Conservation (phyloP, 2,113 vertebrate species). For the Taxidea taxus region DNA sequence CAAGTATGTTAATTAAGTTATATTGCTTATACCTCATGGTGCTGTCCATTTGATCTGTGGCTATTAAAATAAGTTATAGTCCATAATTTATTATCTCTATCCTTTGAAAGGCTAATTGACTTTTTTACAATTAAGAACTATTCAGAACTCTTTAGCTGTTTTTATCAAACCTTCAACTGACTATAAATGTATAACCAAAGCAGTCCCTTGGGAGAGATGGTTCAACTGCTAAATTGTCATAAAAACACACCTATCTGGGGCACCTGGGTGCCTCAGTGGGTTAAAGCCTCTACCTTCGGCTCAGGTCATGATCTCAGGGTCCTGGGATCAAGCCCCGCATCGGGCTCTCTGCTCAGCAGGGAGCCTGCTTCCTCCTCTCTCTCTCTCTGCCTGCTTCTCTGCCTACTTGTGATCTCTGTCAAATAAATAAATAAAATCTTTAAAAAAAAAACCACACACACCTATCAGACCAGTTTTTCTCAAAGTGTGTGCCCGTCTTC, state of each 20-base stretch:
- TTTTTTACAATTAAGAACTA: slow-evolving; percentile 39
- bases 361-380: too few relatives aligned
- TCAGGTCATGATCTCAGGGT: too few relatives aligned
- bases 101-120: slow-evolving; percentile 53
- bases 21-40: neutral
- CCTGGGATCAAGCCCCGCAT: too few relatives aligned
- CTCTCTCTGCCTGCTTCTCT: too few relatives aligned
- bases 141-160: neutral
- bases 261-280: too few relatives aligned
- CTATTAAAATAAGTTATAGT: slow-evolving; percentile 38
- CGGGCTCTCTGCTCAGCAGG: too few relatives aligned
- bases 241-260: neutral
- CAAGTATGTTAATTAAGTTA: slow-evolving; percentile 7
- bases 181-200: neutral
- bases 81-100: slow-evolving; percentile 50
- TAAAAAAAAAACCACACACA: too few relatives aligned
- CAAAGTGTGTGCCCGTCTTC: neutral
- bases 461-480: neutral
- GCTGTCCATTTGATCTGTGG: slow-evolving; percentile 31
- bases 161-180: slow-evolving; percentile 34
- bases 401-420: too few relatives aligned
- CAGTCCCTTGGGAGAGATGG: neutral
- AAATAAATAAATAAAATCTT: too few relatives aligned
- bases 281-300: too few relatives aligned
- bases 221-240: neutral